phyloP scores from a whole-genome alignment of 1,140 invertebrate genomes.

The Ditylenchus dipsaci region DNA sequence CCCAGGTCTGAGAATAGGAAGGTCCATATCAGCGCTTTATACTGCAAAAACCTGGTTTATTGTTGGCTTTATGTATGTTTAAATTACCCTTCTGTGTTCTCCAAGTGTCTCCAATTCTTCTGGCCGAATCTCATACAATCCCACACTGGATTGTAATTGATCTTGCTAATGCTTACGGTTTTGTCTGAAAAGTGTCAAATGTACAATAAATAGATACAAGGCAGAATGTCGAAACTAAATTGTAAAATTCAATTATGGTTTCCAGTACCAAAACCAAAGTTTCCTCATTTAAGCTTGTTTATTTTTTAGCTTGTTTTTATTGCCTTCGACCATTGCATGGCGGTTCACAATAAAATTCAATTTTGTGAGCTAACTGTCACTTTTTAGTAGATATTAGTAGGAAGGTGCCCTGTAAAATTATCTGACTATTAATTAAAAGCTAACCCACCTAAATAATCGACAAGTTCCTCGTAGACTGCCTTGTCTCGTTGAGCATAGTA shows the following conservation, averaged over 20 bases:
- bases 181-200: constrained; percentile 31
- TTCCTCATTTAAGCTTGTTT: too few species aligned
- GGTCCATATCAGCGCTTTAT: constrained; percentile 49
- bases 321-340: too few species aligned
- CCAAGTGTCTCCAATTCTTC: constrained; percentile 29
- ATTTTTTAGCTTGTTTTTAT: too few species aligned
- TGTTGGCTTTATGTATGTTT: background rate
- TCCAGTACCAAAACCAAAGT: too few species aligned
- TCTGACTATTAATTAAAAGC: background rate
- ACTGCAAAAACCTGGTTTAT: constrained; percentile 36
- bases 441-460: constrained; percentile 26
- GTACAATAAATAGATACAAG: too few species aligned
- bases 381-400: too few species aligned
- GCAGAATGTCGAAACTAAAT: too few species aligned
- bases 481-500: constrained; percentile 34
- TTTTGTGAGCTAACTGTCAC: too few species aligned
- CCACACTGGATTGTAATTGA: constrained; percentile 39
- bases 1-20: constrained; percentile 45
- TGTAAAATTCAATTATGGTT: too few species aligned
- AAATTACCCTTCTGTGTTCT: constrained; percentile 40
- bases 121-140: constrained; percentile 33
- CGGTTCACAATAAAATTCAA: too few species aligned
- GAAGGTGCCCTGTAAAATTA: constrained; percentile 20
- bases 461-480: constrained; percentile 36
- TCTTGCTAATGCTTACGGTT: constrained; percentile 46